Evolutionary conservation across 2,888 invertebrate species (phyloP), one percentile per base, ranked within the genome.

Genomic region (Hanleya hanleyi): DNA sequence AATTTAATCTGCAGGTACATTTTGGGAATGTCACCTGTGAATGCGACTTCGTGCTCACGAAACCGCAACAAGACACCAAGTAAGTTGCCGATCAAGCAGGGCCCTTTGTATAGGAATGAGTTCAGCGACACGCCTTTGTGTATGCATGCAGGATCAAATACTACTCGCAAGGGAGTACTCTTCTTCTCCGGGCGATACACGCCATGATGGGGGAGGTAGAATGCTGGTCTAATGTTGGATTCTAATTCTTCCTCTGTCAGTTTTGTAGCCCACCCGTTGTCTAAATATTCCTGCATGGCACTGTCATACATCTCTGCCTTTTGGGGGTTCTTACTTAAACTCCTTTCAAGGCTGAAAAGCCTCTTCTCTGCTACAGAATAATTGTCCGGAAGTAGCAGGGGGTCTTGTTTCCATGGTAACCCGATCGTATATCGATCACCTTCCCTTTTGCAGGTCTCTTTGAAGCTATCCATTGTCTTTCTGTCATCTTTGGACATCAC

Each of bases 121-220:
- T n/a, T n/a, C n/a, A n/a, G n/a, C 7, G 64, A 64, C 12, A 64
- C 64, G 7, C 64, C 64, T 9, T 35, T 73, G 15, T 69, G 57
- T 22, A n/a, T 35, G n/a, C 29, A 6, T 33, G 62, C 73, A 49
- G 69, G 73, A 41, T 69, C 69, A 33, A 73, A 73, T n/a, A n/a
- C n/a, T n/a, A n/a, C n/a, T 61, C 72, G 33, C n/a, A 67, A 61
- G 9, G 72, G 72, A 15, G 62, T 67, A 35, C 68, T 67, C 22
- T 26, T 26, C 49, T 68, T 72, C 15, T 72, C 72, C 0, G 33
- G 50, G 6, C 69, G 32, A 49, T 73, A 69, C 9, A 73, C 73
- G 9, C 69, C 73, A 64, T 73, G 69, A 51, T 73, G 69, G 1
- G 69, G 69, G 22, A 73, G 15, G 33, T 69, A 73, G 32, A 50